Evolutionary conservation across 2,888 invertebrate genomes (phyloP).

Genomic region (Meta bourneti): DNA sequence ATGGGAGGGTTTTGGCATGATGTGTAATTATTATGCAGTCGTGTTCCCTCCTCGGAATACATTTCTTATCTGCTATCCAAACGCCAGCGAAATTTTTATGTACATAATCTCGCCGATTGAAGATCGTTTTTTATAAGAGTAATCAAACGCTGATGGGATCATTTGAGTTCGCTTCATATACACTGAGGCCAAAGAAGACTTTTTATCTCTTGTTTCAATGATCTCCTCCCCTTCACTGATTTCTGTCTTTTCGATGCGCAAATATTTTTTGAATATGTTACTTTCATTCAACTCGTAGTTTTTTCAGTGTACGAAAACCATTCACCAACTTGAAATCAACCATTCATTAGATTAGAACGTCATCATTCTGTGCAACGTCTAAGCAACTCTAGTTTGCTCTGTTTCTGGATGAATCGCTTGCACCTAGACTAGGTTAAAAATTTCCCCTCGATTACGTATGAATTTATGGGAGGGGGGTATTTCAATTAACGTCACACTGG

Average conservation of each 20-base stretch:
- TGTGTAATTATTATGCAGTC: conserved; percentile 57
- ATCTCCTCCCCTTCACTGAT: background rate
- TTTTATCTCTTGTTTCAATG: background rate
- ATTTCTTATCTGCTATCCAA: conserved; percentile 58
- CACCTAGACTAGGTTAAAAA: no score
- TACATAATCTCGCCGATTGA: conserved; percentile 30
- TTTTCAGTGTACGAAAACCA: no score
- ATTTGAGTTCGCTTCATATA: conserved; percentile 27
- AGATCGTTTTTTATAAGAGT: conserved; percentile 13
- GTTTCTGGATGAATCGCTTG: no score
- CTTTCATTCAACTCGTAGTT: background rate
- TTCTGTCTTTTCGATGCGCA: background rate
- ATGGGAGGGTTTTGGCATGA: conserved; percentile 55
- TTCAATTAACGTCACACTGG: no score
- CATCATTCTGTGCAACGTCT: no score
- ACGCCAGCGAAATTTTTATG: conserved; percentile 35
- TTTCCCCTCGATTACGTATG: no score
- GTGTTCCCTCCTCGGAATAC: conserved; percentile 40
- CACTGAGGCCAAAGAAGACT: background rate
- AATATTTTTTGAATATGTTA: background rate
- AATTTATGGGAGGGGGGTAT: no score
- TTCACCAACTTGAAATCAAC: no score
- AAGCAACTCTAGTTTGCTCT: no score
- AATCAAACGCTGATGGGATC: conserved; percentile 4
- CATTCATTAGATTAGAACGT: no score